Percentiles rank a stretch among this genome's conserved stretches.
Conservation (phyloP, 2,888 invertebrate species). For the Agapetus fuscipes region DNA sequence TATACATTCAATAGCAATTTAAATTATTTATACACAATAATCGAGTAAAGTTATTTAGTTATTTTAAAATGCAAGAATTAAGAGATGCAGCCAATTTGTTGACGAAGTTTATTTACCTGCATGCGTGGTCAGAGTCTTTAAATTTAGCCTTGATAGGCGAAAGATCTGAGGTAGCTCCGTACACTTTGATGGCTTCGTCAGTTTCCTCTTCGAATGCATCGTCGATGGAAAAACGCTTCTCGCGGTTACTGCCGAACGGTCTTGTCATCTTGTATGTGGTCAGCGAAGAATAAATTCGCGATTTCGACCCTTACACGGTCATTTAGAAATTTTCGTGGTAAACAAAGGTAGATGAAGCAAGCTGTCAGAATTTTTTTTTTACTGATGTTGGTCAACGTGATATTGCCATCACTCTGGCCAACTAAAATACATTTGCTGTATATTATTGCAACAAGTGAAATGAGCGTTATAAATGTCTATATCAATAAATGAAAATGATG, state of each 20-base stretch:
- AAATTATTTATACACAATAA: too few species aligned
- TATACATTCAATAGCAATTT: too few species aligned
- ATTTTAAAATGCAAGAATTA: too few species aligned
- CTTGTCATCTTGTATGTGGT: conserved; percentile 36
- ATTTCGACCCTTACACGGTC: conserved; percentile 28
- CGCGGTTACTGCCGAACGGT: conserved; percentile 38
- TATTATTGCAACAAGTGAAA: too few species aligned
- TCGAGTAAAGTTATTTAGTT: too few species aligned
- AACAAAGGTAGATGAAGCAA: conserved; percentile 31
- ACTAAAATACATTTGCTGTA: too few species aligned
- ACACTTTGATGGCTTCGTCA: conserved; percentile 72
- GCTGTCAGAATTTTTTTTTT: conserved; percentile 43
- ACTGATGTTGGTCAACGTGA: too few species aligned
- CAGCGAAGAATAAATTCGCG: conserved; percentile 5
- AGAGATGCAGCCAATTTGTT: too few species aligned
- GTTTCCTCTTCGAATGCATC: conserved; percentile 81
- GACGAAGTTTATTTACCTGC: conserved; percentile 37
- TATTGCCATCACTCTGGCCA: too few species aligned
- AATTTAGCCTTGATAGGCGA: conserved; percentile 54
- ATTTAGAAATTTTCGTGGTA: conserved; percentile 32
- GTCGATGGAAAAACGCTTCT: conserved; percentile 70
- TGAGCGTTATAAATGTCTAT: too few species aligned
- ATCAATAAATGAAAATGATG: too few species aligned
- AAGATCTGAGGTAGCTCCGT: conserved; percentile 65
- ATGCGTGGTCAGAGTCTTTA: conserved; percentile 40